A percentile compares a stretch with the other conserved stretches of the same genome.
Evolutionary conservation across 2,888 invertebrate genomes (phyloP).

Genomic region (Pherbina coryleti): DNA sequence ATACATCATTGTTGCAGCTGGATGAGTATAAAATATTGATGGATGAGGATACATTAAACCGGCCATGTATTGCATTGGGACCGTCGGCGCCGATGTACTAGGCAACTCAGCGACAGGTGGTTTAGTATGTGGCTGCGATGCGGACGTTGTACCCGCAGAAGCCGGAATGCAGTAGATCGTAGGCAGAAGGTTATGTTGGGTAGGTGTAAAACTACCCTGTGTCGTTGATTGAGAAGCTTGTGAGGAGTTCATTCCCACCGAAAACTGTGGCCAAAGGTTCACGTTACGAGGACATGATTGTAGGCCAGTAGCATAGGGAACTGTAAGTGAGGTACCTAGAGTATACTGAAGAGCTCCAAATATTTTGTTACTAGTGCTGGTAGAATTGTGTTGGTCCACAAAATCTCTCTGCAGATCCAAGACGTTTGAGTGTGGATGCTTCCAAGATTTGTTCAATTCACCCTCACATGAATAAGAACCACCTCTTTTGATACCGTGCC

Average conservation of each 20-base stretch:
- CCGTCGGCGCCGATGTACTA: conserved; percentile 55
- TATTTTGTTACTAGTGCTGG: conserved; percentile 44
- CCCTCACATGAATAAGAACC: conserved; percentile 75
- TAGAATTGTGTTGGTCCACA: conserved; percentile 44
- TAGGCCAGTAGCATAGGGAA: conserved; percentile 48
- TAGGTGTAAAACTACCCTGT: conserved; percentile 62
- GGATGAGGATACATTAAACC: conserved; percentile 74
- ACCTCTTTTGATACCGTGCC: conserved; percentile 75
- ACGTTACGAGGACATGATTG: conserved; percentile 61
- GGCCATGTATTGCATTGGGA: conserved; percentile 76
- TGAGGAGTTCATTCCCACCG: conserved; percentile 70
- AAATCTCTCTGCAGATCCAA: conserved; percentile 50
- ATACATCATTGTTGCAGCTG: conserved; percentile 74
- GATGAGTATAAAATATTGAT: conserved; percentile 72
- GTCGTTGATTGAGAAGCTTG: conserved; percentile 57
- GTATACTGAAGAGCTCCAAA: conserved; percentile 49
- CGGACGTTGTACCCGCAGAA: conserved; percentile 42
- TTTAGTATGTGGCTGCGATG: conserved; percentile 41
- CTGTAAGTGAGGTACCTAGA: conserved; percentile 38
- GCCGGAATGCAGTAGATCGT: conserved; percentile 74
- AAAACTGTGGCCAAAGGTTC: conserved; percentile 75
- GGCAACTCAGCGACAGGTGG: conserved; percentile 50
- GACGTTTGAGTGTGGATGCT: conserved; percentile 70
- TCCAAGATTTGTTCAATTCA: conserved; percentile 72
- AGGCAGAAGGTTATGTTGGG: conserved; percentile 70